phyloP scores from a whole-genome alignment of 1,140 invertebrate genomes.

The Leptopilina boulardi region DNA sequence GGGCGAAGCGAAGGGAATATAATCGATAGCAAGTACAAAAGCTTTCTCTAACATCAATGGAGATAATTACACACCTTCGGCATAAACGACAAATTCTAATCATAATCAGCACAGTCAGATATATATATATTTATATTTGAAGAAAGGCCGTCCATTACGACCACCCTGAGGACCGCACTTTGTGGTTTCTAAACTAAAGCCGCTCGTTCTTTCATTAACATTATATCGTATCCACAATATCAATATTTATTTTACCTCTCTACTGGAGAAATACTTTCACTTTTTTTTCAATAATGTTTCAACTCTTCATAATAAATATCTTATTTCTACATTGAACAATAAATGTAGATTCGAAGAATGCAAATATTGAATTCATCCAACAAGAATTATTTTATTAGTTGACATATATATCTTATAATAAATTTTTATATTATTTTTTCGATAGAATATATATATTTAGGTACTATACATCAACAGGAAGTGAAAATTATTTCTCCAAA shows the following conservation, averaged over 20 bases:
- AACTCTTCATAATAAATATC: not conserved
- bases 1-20: slow-evolving; percentile 60
- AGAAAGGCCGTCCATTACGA: slow-evolving; percentile 8
- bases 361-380: not conserved
- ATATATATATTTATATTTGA: not conserved
- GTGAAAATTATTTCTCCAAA: not conserved
- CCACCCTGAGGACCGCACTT: slow-evolving; percentile 20
- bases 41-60: slow-evolving; percentile 58
- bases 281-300: slow-evolving; percentile 5
- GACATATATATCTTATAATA: not conserved
- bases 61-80: slow-evolving; percentile 54
- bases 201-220: not conserved
- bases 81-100: slow-evolving; percentile 51
- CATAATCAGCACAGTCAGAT: slow-evolving; percentile 40
- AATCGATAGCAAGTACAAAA: slow-evolving; percentile 68
- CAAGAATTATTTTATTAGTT: not conserved
- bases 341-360: not conserved
- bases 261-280: slow-evolving; percentile 11
- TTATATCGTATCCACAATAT: not conserved
- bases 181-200: slow-evolving; percentile 12
- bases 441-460: not conserved
- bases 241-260: not conserved
- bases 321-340: not conserved
- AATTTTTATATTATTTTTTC: not conserved
- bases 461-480: slow-evolving; percentile 5